Evolutionary conservation across 37 sponge, comb jelly and placozoan genomes (phyloP).

Genomic region (Chondrilla cf. caribensis): DNA sequence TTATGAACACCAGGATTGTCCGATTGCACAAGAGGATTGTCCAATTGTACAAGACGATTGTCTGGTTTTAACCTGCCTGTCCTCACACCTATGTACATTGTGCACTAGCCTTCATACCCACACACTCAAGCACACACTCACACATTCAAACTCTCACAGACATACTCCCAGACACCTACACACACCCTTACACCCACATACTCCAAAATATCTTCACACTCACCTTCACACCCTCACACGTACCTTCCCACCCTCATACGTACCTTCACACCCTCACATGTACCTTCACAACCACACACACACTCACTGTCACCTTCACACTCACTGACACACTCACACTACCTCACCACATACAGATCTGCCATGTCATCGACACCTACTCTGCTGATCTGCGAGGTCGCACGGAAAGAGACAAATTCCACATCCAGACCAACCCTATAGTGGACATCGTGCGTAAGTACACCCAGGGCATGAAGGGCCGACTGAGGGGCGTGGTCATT

Average conservation of each 20-base stretch:
- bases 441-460: conserved; percentile 68
- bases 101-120: too few relatives aligned
- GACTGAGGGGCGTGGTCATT: conserved; percentile 67
- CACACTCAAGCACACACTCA: too few relatives aligned
- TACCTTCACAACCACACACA: background rate
- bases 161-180: too few relatives aligned
- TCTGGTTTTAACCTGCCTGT: too few relatives aligned
- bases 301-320: background rate
- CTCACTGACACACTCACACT: background rate
- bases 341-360: conserved; percentile 32
- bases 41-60: too few relatives aligned
- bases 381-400: conserved; percentile 53
- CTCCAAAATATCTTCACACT: background rate
- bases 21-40: too few relatives aligned
- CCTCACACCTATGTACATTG: background rate
- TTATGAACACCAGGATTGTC: background rate
- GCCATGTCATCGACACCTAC: conserved; percentile 68
- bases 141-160: too few relatives aligned
- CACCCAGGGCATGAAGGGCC: conserved; percentile 65
- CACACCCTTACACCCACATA: too few relatives aligned
- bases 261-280: background rate
- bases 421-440: conserved; percentile 73
- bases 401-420: conserved; percentile 74
- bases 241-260: background rate
- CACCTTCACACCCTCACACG: background rate